phyloP scores from a whole-genome alignment of 2,113 vertebrate genomes.

The Larimichthys polyactis region DNA sequence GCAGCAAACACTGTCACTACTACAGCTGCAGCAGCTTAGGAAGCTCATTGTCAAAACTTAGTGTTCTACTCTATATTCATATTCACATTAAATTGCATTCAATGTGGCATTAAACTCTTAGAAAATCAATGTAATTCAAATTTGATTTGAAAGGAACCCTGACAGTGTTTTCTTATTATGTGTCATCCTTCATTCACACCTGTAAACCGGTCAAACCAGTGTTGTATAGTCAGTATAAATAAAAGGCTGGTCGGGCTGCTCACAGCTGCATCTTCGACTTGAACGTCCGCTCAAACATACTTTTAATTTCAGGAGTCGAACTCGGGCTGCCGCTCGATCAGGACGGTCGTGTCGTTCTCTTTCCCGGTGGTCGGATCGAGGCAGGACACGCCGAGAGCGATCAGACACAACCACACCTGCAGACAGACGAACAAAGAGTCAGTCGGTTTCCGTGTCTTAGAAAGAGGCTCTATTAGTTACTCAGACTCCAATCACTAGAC shows the following conservation, averaged over 20 bases:
- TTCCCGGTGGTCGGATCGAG: slow-evolving; percentile 83
- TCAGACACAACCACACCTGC: slow-evolving; percentile 89
- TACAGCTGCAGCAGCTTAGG: no score
- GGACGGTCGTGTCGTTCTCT: slow-evolving; percentile 82
- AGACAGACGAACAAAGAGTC: slow-evolving; percentile 1
- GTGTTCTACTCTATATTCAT: no score
- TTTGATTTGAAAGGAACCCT: no score
- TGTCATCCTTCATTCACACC: no score
- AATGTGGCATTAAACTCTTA: no score
- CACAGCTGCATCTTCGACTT: slow-evolving; percentile 14
- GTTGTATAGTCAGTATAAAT: background rate
- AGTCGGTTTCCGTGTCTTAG: no score
- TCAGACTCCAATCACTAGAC: background rate
- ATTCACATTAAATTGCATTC: no score
- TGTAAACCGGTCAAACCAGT: background rate
- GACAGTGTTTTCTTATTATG: no score
- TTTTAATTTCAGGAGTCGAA: slow-evolving; percentile 57
- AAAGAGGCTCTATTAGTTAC: background rate
- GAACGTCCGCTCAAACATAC: background rate
- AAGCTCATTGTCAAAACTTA: no score
- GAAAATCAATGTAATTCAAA: no score
- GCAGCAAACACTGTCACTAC: no score
- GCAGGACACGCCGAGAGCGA: slow-evolving; percentile 87
- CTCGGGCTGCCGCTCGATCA: slow-evolving; percentile 74
- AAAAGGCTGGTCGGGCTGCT: background rate